Evolutionary conservation across 2,888 invertebrate genomes (phyloP).

Genomic region (Ophion slaviceki): DNA sequence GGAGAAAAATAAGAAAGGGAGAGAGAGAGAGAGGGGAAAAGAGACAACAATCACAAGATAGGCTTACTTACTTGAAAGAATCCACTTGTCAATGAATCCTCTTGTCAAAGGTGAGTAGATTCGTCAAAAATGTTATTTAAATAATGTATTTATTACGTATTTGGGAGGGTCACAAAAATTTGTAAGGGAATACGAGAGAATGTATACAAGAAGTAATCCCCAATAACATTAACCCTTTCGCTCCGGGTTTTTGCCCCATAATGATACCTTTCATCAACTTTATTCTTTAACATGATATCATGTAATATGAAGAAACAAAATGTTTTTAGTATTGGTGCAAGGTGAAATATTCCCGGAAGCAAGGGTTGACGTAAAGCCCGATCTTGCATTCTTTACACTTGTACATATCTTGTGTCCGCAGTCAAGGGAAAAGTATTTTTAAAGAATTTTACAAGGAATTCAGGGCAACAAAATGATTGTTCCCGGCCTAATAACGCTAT

Average conservation of each 20-base stretch:
- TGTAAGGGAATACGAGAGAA: constrained; percentile 56
- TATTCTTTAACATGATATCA: neutral
- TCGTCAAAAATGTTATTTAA: constrained; percentile 81
- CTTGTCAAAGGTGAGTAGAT: constrained; percentile 82
- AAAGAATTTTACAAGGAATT: no score
- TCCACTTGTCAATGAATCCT: constrained; percentile 81
- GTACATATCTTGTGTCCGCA: no score
- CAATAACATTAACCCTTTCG: constrained; percentile 3
- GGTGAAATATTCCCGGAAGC: no score
- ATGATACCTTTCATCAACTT: neutral
- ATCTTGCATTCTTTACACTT: no score
- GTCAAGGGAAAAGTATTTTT: no score
- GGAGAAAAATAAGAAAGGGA: constrained; percentile 30
- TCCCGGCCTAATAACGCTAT: no score
- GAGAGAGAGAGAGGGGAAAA: constrained; percentile 51
- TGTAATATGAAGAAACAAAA: no score
- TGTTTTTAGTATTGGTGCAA: no score
- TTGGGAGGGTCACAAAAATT: constrained; percentile 76
- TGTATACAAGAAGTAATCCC: neutral
- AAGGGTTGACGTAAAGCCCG: no score
- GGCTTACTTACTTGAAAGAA: constrained; percentile 82
- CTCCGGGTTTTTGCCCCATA: neutral
- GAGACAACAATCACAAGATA: constrained; percentile 81
- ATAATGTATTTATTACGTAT: constrained; percentile 76
- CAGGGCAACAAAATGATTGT: no score